These are phyloP conservation scores for Cotesia typhae DNA, from an alignment of 1,140 invertebrate species.

Conservation along the genomic window DNA sequence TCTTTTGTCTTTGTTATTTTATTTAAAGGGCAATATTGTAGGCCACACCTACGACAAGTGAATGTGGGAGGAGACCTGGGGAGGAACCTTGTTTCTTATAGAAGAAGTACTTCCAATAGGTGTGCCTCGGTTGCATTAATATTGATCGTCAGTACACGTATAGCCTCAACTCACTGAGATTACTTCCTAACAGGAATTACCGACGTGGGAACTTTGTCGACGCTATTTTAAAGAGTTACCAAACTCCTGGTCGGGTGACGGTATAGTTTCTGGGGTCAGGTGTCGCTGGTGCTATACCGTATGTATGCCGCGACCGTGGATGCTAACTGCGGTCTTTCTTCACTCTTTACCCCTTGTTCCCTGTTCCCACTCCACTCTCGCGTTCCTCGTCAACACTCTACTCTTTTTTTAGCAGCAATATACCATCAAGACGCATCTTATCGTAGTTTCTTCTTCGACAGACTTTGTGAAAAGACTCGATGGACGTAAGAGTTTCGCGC, in stretches of 20 bases:
- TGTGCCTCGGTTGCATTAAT: conserved; percentile 32
- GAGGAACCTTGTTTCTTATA: conserved; percentile 26
- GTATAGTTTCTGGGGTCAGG: conserved; percentile 33
- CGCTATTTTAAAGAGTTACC: conserved; percentile 38
- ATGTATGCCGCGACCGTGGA: conserved; percentile 14
- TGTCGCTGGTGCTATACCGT: conserved; percentile 7
- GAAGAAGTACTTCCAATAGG: conserved; percentile 36
- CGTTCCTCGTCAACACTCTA: conserved; percentile 3
- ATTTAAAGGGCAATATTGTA: background rate
- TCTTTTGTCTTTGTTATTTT: background rate
- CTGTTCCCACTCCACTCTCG: conserved; percentile 14
- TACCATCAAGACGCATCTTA: no score
- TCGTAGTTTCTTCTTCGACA: no score
- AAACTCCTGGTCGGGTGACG: conserved; percentile 27
- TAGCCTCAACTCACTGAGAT: conserved; percentile 29
- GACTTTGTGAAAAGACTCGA: conserved; percentile 12
- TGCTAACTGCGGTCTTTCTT: conserved; percentile 31
- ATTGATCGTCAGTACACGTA: conserved; percentile 34
- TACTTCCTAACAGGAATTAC: conserved; percentile 38
- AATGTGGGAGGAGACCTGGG: background rate
- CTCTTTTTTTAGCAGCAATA: background rate
- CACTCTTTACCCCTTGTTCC: background rate
- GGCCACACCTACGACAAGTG: conserved; percentile 20
- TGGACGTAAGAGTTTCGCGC: conserved; percentile 35
- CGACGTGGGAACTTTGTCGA: conserved; percentile 35